phyloP scores from a whole-genome alignment of 2,797 vertebrate species.

The Perodicticus potto region DNA sequence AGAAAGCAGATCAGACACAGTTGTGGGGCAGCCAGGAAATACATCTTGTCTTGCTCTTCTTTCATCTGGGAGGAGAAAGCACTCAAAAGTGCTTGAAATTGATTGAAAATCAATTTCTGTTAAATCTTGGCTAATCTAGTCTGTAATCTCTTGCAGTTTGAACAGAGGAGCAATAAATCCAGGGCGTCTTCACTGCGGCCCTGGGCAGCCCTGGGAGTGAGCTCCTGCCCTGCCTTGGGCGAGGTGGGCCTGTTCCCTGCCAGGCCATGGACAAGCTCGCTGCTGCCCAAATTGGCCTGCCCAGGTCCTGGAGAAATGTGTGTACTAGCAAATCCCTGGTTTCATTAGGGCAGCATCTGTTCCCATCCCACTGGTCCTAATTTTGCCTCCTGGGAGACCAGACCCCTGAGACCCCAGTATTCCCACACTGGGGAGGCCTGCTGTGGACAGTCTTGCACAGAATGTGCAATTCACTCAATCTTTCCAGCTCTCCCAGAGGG shows the following conservation, averaged over 20 bases:
- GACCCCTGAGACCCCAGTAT: accelerated
- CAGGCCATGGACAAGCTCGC: accelerated
- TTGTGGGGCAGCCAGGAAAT: accelerated
- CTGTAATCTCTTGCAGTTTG: neutral
- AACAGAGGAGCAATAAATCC: neutral
- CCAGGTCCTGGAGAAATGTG: neutral
- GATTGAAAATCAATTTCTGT: slow-evolving; percentile 80
- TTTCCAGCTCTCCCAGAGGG: neutral
- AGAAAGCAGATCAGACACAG: neutral
- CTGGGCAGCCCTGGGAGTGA: neutral
- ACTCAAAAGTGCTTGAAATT: no score
- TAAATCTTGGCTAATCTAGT: slow-evolving; percentile 62
- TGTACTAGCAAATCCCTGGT: neutral
- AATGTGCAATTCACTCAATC: accelerated
- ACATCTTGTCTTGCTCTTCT: neutral
- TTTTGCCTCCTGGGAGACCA: neutral
- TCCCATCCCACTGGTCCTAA: neutral
- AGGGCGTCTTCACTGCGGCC: neutral
- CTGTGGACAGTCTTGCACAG: accelerated
- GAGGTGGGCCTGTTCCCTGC: neutral
- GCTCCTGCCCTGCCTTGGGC: neutral
- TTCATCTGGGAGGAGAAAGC: slow-evolving; percentile 65
- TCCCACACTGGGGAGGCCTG: neutral
- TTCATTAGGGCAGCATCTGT: accelerated
- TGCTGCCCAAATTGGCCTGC: neutral